phyloP scores from a whole-genome alignment of 2,797 vertebrate species.

The Rhinella marina region DNA sequence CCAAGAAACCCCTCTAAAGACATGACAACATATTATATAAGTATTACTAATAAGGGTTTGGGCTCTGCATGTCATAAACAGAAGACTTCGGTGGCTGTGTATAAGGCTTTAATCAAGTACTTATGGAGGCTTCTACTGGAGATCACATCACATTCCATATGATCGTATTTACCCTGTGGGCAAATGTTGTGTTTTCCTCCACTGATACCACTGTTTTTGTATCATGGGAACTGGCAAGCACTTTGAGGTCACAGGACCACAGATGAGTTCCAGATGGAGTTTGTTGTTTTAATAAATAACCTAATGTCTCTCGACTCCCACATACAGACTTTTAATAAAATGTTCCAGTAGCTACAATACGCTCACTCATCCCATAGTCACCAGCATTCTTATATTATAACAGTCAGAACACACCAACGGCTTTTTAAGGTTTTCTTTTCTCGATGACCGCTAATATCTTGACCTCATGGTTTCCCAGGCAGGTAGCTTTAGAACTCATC shows the following conservation, averaged over 20 bases:
- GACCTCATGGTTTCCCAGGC: background rate
- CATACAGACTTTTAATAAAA: slow-evolving; percentile 3
- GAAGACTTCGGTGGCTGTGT: background rate
- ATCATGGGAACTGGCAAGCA: slow-evolving; percentile 51
- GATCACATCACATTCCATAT: slow-evolving; percentile 3
- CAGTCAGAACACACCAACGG: background rate
- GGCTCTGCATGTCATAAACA: background rate
- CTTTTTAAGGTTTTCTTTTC: background rate
- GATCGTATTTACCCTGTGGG: slow-evolving; percentile 1
- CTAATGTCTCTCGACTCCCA: slow-evolving; percentile 18
- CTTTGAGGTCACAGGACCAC: slow-evolving; percentile 35
- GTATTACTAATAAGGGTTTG: background rate
- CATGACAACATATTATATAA: background rate
- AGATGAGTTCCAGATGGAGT: slow-evolving; percentile 55
- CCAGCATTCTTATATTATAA: background rate
- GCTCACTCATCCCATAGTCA: background rate
- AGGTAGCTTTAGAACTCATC: background rate
- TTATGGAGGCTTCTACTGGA: background rate
- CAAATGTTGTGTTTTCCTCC: slow-evolving; percentile 19
- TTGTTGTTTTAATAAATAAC: slow-evolving; percentile 51
- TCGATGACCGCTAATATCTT: background rate
- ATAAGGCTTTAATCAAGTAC: background rate
- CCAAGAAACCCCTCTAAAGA: background rate
- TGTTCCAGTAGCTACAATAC: background rate
- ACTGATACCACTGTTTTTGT: slow-evolving; percentile 35